phyloP scores from a whole-genome alignment of 2,888 invertebrate genomes.

The Epistrophe grossulariae region DNA sequence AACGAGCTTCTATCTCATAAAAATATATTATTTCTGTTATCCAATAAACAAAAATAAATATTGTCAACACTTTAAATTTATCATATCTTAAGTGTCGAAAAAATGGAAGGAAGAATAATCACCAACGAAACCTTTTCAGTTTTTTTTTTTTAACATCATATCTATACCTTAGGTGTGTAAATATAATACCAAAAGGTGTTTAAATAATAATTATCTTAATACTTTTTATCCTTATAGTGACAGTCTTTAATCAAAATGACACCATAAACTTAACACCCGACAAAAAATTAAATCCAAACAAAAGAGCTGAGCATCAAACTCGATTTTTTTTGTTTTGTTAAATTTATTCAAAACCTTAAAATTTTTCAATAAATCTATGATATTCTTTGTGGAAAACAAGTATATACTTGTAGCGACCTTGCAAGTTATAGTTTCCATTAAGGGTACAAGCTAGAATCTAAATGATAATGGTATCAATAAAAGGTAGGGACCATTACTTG shows the following conservation, averaged over 20 bases:
- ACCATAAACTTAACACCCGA: conserved; percentile 58
- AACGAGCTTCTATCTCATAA: neutral
- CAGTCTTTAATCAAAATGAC: conserved; percentile 39
- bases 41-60: too few relatives aligned
- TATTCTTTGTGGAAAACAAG: conserved; percentile 42
- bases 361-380: conserved; percentile 42
- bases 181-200: neutral
- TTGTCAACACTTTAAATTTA: conserved; percentile 1
- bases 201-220: conserved; percentile 32
- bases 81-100: neutral
- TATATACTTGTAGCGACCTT: conserved; percentile 31
- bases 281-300: conserved; percentile 37
- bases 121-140: conserved; percentile 7
- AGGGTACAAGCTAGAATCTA: conserved; percentile 36
- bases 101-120: conserved; percentile 23
- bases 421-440: conserved; percentile 59
- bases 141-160: neutral
- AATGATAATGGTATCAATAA: conserved; percentile 42
- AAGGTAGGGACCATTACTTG: conserved; percentile 27
- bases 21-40: too few relatives aligned
- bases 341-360: conserved; percentile 28
- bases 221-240: conserved; percentile 11
- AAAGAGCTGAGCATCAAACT: conserved; percentile 60
- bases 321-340: neutral
- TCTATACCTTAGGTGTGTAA: neutral